Evolutionary conservation across 2,888 invertebrate genomes (phyloP).

Genomic region (Shargacucullia verbasci): DNA sequence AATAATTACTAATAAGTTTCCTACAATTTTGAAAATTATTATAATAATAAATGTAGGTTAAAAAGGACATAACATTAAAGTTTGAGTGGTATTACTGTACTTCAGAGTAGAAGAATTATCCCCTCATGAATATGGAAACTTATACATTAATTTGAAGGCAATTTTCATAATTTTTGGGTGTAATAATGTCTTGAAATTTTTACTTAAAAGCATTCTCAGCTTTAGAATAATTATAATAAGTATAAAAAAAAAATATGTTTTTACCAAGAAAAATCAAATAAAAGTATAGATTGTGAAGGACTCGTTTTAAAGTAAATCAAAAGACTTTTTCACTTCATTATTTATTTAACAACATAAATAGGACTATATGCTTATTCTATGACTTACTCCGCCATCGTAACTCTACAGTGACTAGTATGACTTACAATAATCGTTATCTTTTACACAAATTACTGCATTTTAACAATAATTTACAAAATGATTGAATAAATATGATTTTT

Average conservation of each 20-base stretch:
- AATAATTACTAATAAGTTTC: no score
- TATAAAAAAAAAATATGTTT: no score
- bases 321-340: constrained; percentile 47
- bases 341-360: constrained; percentile 59
- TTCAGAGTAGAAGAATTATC: not conserved
- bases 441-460: constrained; percentile 66
- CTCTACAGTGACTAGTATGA: constrained; percentile 57
- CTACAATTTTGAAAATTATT: not conserved
- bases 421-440: constrained; percentile 61
- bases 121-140: not conserved
- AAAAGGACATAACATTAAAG: not conserved
- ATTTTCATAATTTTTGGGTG: not conserved
- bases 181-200: not conserved
- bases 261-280: no score
- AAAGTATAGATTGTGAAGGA: not conserved
- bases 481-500: constrained; percentile 10
- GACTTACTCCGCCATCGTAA: constrained; percentile 57
- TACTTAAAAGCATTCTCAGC: not conserved
- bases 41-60: not conserved
- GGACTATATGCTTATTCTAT: constrained; percentile 49
- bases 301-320: constrained; percentile 25
- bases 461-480: constrained; percentile 75
- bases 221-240: not conserved
- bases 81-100: not conserved
- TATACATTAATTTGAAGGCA: not conserved